Conservation (phyloP, 2,888 invertebrate genomes). For the Clitarchus hookeri region DNA sequence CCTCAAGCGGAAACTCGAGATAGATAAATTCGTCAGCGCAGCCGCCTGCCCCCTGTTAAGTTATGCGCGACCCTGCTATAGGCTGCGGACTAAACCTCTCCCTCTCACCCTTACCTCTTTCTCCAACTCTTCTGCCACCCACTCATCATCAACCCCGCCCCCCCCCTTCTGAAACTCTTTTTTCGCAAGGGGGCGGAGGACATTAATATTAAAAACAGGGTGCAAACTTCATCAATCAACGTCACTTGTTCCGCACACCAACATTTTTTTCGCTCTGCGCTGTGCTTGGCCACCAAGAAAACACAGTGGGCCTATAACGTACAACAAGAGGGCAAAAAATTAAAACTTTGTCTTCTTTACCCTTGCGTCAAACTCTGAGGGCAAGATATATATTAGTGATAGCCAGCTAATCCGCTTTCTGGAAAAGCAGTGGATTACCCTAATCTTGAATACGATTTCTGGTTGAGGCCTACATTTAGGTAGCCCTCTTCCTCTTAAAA, state of each 20-base stretch:
- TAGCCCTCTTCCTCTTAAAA: too few relatives aligned
- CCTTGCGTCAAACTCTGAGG: too few relatives aligned
- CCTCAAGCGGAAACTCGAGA: slow-evolving; percentile 14
- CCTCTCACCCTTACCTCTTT: background rate
- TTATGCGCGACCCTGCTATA: slow-evolving; percentile 8
- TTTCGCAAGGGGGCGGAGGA: background rate
- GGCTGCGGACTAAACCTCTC: background rate
- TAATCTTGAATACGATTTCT: too few relatives aligned
- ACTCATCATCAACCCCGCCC: too few relatives aligned
- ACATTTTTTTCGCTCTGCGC: background rate
- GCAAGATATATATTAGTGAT: too few relatives aligned
- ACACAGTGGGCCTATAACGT: background rate
- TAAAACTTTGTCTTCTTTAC: too few relatives aligned
- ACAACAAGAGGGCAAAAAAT: background rate
- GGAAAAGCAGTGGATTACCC: too few relatives aligned
- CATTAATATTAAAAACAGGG: slow-evolving; percentile 14
- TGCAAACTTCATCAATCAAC: slow-evolving; percentile 14
- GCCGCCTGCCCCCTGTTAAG: background rate
- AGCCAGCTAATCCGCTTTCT: too few relatives aligned
- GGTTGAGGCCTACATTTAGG: too few relatives aligned
- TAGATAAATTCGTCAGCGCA: slow-evolving; percentile 7
- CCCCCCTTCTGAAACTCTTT: background rate
- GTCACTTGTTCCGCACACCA: slow-evolving; percentile 14
- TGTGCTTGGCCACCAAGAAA: background rate
- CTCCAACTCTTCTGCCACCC: background rate